Conservation (phyloP, 2,797 vertebrate species). For the Spheniscus humboldti region DNA sequence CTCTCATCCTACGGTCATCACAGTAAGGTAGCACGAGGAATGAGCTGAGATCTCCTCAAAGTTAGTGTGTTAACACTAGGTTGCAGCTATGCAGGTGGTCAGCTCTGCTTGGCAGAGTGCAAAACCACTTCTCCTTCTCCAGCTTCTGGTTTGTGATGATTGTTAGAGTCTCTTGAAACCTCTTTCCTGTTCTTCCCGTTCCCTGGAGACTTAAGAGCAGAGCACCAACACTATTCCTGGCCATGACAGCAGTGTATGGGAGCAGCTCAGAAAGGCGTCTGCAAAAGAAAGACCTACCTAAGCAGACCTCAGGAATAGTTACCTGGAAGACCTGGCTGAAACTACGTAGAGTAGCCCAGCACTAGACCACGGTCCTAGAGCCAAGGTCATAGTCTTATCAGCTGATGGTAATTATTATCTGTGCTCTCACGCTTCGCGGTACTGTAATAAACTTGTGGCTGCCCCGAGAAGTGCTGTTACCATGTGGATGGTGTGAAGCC, state of each 20-base stretch:
- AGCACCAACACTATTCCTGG: neutral
- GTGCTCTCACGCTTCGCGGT: neutral
- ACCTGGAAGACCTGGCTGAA: neutral
- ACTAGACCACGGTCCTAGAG: neutral
- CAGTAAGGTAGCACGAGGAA: accelerated
- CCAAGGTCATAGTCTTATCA: neutral
- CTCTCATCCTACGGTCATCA: neutral
- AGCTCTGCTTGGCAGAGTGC: neutral
- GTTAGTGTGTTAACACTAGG: neutral
- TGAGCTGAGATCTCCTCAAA: neutral
- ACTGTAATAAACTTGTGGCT: neutral
- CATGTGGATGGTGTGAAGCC: neutral
- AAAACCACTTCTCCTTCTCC: neutral
- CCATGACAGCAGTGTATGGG: neutral
- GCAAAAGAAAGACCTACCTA: neutral
- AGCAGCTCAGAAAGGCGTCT: neutral
- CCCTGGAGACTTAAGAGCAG: neutral
- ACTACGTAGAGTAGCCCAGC: no score
- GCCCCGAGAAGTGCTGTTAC: neutral
- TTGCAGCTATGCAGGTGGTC: neutral
- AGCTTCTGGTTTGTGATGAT: neutral
- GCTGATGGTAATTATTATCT: no score
- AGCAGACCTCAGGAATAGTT: neutral
- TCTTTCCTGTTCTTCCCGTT: neutral
- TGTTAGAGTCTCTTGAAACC: neutral